These are phyloP conservation scores for Erethizon dorsatum DNA, from an alignment of 2,797 vertebrate genomes.

Conservation along the genomic window DNA sequence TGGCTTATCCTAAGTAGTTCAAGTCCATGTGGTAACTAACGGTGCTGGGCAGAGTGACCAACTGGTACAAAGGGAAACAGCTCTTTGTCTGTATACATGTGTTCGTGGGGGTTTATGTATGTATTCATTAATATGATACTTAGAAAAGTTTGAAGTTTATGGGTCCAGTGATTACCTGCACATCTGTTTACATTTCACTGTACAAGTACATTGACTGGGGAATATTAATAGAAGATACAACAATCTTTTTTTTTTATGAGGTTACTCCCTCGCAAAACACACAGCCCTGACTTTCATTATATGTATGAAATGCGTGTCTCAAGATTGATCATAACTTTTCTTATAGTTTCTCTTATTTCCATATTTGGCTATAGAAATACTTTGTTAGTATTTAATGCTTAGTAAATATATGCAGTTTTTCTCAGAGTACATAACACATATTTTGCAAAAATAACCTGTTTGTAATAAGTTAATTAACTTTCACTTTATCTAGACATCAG, in stretches of 20 bases:
- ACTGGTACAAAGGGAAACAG: not conserved
- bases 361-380: not conserved
- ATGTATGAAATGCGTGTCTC: not conserved
- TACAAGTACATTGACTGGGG: not conserved
- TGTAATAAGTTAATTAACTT: not conserved
- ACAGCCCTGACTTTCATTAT: not conserved
- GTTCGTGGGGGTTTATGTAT: not conserved
- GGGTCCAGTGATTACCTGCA: not conserved
- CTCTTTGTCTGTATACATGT: not conserved
- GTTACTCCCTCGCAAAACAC: not conserved
- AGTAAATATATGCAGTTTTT: not conserved
- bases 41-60: not conserved
- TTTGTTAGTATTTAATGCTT: not conserved
- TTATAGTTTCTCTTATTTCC: not conserved
- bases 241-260: not conserved
- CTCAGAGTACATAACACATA: not conserved
- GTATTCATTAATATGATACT: not conserved
- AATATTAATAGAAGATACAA: not conserved
- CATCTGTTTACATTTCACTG: not conserved
- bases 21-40: not conserved
- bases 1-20: not conserved
- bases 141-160: not conserved
- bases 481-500: not conserved
- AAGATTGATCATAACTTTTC: not conserved
- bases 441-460: not conserved